Base-by-base conservation (phyloP, 2,888 invertebrate genomes). In the Clitarchus hookeri region DNA sequence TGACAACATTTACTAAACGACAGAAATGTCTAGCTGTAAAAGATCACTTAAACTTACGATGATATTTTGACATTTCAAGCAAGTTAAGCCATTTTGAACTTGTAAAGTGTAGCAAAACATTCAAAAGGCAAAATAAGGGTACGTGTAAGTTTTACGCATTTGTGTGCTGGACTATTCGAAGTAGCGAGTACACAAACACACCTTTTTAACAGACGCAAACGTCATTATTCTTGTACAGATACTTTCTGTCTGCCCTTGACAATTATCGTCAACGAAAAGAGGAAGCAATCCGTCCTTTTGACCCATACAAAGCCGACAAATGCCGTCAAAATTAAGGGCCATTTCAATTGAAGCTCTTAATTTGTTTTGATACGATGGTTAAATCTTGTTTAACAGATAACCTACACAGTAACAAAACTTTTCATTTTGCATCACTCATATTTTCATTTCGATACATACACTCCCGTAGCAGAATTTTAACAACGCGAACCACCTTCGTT, bases 231-330 rank as follows among this genome's bases (percentile, higher is more conserved):
- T 84, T 53, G 84, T 54, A 16, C 84, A 80, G 16, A 86, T 77
- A 84, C 26, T 53, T 25, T 80, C 86, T 27, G 82, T 44, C 19
- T 82, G 82, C 65, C 65, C 65, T 9, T 65, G 65, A 36, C 44
- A 44, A 82, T 82, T 82, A 12, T 86, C 86, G 19, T 86, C 86
- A 3, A 54, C 86, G 80, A 86, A 86, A 23, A 86, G 80, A 12
- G 86, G 86, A 78, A 86, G 27, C 53, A 86, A 84, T 19, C 16
- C 79, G 54, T 86, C 86, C 86, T 84, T 86, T 27, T 84, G 86
- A 48, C 79, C 86, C 48, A 86, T 27, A 86, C 86, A 86, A 27
- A 86, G 83, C 36, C 86, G 86, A 83, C 86, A 86, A 65, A 86
- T 86, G 23, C 84, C 65, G 27, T 79, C 84, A 79, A 86, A 86